Conservation (phyloP, 2,888 invertebrate species). For the Leucania comma region DNA sequence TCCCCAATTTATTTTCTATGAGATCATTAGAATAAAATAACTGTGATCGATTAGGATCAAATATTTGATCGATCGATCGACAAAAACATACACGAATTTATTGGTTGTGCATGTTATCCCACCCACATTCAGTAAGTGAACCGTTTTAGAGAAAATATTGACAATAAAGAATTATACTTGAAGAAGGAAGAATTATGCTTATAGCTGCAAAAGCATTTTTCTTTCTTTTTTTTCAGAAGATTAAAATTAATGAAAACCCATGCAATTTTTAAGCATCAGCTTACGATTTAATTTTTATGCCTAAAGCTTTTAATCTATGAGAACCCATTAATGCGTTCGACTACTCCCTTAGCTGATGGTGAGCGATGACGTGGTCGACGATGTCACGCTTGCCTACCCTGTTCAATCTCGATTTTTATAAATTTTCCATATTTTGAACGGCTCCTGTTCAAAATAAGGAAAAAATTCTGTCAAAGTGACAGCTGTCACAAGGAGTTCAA, state of each 20-base stretch:
- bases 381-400: background rate
- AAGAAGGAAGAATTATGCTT: too few species aligned
- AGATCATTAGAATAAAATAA: constrained; percentile 50
- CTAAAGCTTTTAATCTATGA: background rate
- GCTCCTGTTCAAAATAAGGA: background rate
- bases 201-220: too few species aligned
- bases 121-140: background rate
- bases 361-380: too few species aligned
- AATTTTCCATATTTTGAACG: background rate
- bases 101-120: background rate
- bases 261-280: background rate
- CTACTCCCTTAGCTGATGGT: background rate
- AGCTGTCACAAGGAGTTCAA: background rate
- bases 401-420: background rate
- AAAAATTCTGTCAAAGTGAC: background rate
- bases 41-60: constrained; percentile 50
- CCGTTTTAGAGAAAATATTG: background rate
- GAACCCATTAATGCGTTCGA: background rate
- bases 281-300: background rate
- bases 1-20: constrained; percentile 32
- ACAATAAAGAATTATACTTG: background rate
- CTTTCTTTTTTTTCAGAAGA: too few species aligned
- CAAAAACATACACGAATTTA: constrained; percentile 14
- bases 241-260: too few species aligned
- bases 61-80: constrained; percentile 31